These are phyloP conservation scores for Alosa alosa DNA, from an alignment of 2,113 vertebrate species.

Conservation along the genomic window DNA sequence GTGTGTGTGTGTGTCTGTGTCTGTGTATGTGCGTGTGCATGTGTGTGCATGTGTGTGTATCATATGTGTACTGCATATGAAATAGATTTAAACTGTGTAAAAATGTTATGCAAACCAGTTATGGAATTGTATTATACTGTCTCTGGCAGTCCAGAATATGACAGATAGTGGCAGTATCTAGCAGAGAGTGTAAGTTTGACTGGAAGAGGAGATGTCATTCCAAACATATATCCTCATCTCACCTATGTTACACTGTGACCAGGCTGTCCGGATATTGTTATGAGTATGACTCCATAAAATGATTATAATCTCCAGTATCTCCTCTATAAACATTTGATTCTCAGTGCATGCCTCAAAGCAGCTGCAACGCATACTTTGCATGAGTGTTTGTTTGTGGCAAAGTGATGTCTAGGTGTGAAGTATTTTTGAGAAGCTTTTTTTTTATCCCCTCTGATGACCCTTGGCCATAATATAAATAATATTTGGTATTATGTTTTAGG, in stretches of 20 bases:
- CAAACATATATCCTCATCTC: neutral
- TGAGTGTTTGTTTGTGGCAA: neutral
- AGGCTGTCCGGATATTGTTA: neutral
- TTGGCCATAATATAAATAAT: neutral
- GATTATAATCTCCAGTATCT: neutral
- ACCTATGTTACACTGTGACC: neutral
- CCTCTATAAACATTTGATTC: neutral
- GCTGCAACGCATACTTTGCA: neutral
- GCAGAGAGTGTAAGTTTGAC: neutral
- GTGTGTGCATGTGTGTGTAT: neutral
- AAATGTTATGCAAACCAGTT: neutral
- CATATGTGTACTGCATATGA: neutral
- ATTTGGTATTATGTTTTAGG: neutral
- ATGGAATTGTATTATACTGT: neutral
- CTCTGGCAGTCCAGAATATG: neutral
- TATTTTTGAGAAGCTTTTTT: neutral
- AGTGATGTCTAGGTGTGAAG: neutral
- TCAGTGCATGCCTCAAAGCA: neutral
- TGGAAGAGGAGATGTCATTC: neutral
- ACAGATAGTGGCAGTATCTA: neutral
- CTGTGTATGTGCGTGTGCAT: neutral
- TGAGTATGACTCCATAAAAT: neutral
- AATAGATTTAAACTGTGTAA: neutral
- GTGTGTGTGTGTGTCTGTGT: too few relatives aligned
- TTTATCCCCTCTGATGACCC: neutral